Evolutionary conservation across 2,113 vertebrate genomes (phyloP).

Genomic region (Psephotus haematonotus): DNA sequence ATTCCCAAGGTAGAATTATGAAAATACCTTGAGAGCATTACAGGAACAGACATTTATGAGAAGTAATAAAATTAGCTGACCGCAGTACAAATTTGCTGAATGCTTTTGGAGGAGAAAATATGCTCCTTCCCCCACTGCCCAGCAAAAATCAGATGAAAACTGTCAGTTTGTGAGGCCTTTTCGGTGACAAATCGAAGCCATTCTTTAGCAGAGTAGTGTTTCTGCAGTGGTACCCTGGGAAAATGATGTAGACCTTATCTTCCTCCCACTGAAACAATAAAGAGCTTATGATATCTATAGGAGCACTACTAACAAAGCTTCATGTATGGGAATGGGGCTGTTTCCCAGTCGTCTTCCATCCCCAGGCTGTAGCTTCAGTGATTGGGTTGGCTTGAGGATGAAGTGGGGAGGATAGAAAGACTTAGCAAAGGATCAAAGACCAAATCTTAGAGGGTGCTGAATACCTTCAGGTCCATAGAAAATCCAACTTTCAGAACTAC

Average conservation of each 20-base stretch:
- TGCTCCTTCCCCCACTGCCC: constrained; percentile 32
- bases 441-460: neutral
- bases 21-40: constrained; percentile 69
- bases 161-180: constrained; percentile 14
- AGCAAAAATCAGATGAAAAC: constrained; percentile 37
- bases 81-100: constrained; percentile 68
- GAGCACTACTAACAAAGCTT: neutral
- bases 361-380: neutral
- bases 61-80: constrained; percentile 73
- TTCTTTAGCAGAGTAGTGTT: neutral
- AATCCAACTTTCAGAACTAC: neutral
- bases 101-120: constrained; percentile 59
- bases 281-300: neutral
- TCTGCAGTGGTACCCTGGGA: neutral
- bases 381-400: neutral
- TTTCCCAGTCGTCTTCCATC: neutral
- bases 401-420: neutral
- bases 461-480: neutral
- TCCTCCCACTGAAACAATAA: neutral
- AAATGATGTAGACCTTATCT: neutral
- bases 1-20: constrained; percentile 68
- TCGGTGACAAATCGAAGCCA: neutral
- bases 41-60: constrained; percentile 68
- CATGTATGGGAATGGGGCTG: neutral
- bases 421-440: neutral